These are phyloP conservation scores for Sardina pilchardus DNA, from an alignment of 2,113 vertebrate species.

Conservation along the genomic window DNA sequence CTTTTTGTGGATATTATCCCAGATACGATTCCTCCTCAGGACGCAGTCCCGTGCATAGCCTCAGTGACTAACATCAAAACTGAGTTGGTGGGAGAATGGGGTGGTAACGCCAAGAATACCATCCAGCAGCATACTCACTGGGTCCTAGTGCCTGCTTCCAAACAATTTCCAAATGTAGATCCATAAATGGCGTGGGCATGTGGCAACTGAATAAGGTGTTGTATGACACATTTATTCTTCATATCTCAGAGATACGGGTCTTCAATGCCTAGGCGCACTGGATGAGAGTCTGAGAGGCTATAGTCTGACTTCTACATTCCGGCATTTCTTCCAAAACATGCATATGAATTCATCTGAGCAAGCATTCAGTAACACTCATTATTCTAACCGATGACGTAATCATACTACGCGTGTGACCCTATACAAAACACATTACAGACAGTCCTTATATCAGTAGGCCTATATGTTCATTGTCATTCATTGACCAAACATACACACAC, in stretches of 20 bases:
- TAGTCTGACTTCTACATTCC: not conserved
- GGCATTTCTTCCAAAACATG: not conserved
- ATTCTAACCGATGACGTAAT: not conserved
- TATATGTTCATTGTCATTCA: not conserved
- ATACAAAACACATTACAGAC: not conserved
- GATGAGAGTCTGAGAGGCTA: too few relatives aligned
- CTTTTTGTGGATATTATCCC: not conserved
- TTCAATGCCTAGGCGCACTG: not conserved
- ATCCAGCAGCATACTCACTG: not conserved
- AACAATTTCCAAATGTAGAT: not conserved
- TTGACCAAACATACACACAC: not conserved
- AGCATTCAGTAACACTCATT: not conserved
- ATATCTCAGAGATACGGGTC: not conserved
- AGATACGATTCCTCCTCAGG: slow-evolving; percentile 4
- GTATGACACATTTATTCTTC: not conserved
- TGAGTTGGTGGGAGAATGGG: not conserved
- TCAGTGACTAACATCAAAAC: not conserved
- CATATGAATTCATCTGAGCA: not conserved
- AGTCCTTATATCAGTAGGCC: not conserved
- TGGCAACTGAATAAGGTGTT: not conserved
- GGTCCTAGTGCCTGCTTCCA: not conserved
- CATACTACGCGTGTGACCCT: not conserved
- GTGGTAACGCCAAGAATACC: not conserved
- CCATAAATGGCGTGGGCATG: not conserved
- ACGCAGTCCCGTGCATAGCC: not conserved